phyloP scores from a whole-genome alignment of 2,797 vertebrate species.

The Bradypodion pumilum region DNA sequence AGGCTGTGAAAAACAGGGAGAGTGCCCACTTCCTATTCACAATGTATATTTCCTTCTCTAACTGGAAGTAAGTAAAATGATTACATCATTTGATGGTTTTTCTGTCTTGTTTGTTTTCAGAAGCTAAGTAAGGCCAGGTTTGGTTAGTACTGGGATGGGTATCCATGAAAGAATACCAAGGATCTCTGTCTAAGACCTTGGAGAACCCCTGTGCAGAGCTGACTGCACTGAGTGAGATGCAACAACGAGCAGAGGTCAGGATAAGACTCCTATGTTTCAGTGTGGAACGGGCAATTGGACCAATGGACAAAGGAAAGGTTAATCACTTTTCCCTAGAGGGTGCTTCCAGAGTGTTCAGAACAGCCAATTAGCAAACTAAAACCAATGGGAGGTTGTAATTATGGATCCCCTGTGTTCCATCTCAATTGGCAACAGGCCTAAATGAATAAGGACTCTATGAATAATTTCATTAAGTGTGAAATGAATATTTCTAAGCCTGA shows the following conservation, averaged over 20 bases:
- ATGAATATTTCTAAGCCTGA: background rate
- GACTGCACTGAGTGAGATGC: too few species aligned
- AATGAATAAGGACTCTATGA: background rate
- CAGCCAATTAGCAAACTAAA: background rate
- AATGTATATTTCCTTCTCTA: background rate
- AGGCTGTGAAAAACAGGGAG: background rate
- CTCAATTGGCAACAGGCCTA: background rate
- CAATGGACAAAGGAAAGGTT: background rate
- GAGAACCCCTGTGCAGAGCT: too few species aligned
- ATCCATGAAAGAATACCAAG: too few species aligned
- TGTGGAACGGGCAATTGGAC: background rate
- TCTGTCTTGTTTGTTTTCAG: background rate
- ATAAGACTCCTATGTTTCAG: background rate
- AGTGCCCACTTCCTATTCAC: background rate
- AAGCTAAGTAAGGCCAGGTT: too few species aligned
- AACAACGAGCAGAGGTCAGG: too few species aligned
- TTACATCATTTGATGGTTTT: too few species aligned
- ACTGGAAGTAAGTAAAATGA: background rate
- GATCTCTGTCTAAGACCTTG: too few species aligned
- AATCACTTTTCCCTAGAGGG: background rate
- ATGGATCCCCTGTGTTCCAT: background rate
- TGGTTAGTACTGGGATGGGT: too few species aligned
- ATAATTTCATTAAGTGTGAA: background rate
- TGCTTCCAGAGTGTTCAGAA: background rate
- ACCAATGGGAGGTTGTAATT: background rate